phyloP scores from a whole-genome alignment of 2,797 vertebrate species.

The Eptatretus atami region DNA sequence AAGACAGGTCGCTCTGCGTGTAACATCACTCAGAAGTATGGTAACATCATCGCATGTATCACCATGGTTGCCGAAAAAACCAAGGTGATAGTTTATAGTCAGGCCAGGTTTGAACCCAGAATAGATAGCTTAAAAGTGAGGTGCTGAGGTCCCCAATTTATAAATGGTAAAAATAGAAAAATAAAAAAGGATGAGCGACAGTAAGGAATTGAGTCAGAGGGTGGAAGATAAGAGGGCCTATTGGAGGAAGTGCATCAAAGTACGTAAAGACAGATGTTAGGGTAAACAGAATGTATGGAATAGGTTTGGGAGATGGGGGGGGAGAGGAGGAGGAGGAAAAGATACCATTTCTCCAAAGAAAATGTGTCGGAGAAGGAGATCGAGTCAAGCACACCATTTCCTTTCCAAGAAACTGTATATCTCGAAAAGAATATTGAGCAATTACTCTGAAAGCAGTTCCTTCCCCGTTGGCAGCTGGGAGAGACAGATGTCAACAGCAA shows the following conservation, averaged over 20 bases:
- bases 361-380: background rate
- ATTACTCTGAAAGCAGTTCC: constrained; percentile 83
- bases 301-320: too few species aligned
- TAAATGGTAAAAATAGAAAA: too few species aligned
- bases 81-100: background rate
- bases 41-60: background rate
- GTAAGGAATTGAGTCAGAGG: background rate
- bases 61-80: too few species aligned
- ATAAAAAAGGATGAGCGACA: background rate
- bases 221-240: background rate
- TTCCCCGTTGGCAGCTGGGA: constrained; percentile 80
- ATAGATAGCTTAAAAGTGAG: background rate
- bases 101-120: background rate
- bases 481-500: constrained; percentile 86
- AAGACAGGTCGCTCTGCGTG: too few species aligned
- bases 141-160: too few species aligned
- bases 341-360: background rate
- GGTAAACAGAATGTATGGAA: too few species aligned
- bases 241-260: background rate
- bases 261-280: too few species aligned
- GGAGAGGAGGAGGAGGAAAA: too few species aligned
- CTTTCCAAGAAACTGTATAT: too few species aligned
- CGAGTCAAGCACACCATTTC: too few species aligned
- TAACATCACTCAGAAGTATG: too few species aligned
- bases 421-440: background rate